Percentiles rank a stretch among this genome's conserved stretches.
Evolutionary conservation across 2,113 vertebrate species (phyloP).

Genomic region (Thamnaconus septentrionalis): DNA sequence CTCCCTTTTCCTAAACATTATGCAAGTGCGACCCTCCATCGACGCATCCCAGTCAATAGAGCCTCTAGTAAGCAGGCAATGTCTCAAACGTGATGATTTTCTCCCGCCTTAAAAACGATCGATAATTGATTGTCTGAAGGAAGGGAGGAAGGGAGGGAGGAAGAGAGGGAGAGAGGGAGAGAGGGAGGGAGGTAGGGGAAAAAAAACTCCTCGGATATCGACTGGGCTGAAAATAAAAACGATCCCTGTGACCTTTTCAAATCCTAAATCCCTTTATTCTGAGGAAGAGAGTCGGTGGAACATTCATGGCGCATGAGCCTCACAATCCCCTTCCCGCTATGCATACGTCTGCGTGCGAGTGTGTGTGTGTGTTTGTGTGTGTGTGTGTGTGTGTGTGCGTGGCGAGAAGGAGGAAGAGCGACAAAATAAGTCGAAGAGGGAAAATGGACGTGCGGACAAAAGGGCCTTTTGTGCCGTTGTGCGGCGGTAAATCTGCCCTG

Average conservation of each 20-base stretch:
- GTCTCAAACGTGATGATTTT: no score
- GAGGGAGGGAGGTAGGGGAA: neutral
- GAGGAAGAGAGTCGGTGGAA: slow-evolving; percentile 15
- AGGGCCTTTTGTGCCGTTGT: slow-evolving; percentile 38
- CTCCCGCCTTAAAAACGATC: slow-evolving; percentile 9
- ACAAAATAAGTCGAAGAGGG: slow-evolving; percentile 32
- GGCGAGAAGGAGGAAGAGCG: slow-evolving; percentile 31
- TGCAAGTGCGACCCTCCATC: no score
- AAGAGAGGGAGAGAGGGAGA: neutral
- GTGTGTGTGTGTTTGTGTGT: neutral
- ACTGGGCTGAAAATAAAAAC: slow-evolving; percentile 7
- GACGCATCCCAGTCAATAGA: no score
- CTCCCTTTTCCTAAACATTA: no score
- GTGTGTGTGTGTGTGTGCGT: neutral
- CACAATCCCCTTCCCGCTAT: slow-evolving; percentile 22
- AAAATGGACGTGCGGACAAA: slow-evolving; percentile 37
- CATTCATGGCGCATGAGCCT: slow-evolving; percentile 10
- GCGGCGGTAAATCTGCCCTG: slow-evolving; percentile 47
- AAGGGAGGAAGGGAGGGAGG: neutral
- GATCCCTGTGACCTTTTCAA: slow-evolving; percentile 8
- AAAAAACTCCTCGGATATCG: slow-evolving; percentile 15
- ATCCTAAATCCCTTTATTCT: slow-evolving; percentile 21
- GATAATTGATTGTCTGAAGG: slow-evolving; percentile 6
- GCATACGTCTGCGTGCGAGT: slow-evolving; percentile 22
- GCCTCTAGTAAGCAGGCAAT: no score